Evolutionary conservation across 1,140 invertebrate genomes (phyloP).

Genomic region (Leptonema lineaticorne): DNA sequence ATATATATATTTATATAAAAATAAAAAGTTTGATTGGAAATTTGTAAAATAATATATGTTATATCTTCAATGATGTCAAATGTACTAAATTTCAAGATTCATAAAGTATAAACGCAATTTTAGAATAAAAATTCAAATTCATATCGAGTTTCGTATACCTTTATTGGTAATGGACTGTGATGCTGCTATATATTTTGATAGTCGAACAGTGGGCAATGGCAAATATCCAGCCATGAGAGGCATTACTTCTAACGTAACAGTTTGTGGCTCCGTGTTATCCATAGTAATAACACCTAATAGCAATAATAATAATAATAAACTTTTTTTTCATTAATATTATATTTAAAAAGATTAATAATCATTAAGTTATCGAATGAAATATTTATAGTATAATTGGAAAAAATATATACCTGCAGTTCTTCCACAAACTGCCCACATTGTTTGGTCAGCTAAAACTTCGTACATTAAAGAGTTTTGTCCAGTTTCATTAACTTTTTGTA

Average conservation of each 20-base stretch:
- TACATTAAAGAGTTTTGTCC: constrained; percentile 79
- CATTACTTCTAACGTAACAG: constrained; percentile 85
- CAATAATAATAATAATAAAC: neutral
- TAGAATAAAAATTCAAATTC: too few species aligned
- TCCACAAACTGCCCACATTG: constrained; percentile 89
- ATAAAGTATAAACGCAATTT: too few species aligned
- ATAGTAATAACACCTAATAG: constrained; percentile 75
- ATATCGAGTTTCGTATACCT: constrained; percentile 49
- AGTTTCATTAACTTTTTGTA: constrained; percentile 55
- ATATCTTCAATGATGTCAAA: too few species aligned
- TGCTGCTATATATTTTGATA: constrained; percentile 90
- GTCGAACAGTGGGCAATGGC: constrained; percentile 80
- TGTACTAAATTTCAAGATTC: too few species aligned
- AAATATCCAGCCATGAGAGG: constrained; percentile 85
- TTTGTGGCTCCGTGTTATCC: constrained; percentile 69
- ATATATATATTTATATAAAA: too few species aligned
- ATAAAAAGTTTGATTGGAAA: too few species aligned
- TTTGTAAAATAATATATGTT: too few species aligned
- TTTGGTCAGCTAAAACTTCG: constrained; percentile 87
- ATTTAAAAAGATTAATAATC: neutral
- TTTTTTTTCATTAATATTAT: neutral
- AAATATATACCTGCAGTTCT: constrained; percentile 68
- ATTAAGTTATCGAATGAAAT: neutral
- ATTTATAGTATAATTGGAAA: neutral
- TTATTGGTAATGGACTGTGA: constrained; percentile 63